Percentiles rank a stretch among this genome's conserved stretches.
Evolutionary conservation across 2,797 vertebrate genomes (phyloP).

Genomic region (Mus caroli): DNA sequence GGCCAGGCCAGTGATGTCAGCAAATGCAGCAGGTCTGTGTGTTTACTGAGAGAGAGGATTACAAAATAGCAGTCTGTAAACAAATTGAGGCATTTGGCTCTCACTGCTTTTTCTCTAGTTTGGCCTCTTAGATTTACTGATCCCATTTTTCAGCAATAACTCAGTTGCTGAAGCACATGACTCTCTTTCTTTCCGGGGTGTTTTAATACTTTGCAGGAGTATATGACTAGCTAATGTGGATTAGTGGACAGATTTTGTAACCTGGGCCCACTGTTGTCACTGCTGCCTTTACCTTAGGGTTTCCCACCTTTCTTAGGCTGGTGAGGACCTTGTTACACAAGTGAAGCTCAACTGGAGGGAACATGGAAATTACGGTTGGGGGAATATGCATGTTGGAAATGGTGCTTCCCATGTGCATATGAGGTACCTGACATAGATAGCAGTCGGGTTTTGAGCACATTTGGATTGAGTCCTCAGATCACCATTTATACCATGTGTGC

Average conservation of each 20-base stretch:
- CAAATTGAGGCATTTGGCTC: background rate
- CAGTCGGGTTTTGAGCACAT: background rate
- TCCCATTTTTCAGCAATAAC: background rate
- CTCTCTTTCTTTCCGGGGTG: background rate
- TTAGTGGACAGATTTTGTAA: background rate
- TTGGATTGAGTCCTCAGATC: background rate
- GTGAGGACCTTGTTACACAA: background rate
- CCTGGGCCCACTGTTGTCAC: background rate
- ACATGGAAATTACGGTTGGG: background rate
- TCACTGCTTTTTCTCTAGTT: background rate
- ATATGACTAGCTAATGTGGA: background rate
- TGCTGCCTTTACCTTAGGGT: accelerated
- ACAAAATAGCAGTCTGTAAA: background rate
- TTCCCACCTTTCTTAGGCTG: background rate
- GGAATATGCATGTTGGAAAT: background rate
- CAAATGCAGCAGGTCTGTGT: background rate
- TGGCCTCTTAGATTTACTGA: background rate
- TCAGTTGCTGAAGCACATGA: background rate
- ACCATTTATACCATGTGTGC: background rate
- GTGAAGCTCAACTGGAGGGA: background rate
- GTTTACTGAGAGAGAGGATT: too few relatives aligned
- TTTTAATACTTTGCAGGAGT: background rate
- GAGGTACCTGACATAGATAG: background rate
- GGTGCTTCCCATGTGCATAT: background rate
- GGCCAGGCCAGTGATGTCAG: background rate